Conservation (phyloP, 2,888 invertebrate species). For the Diplolepis rosae region DNA sequence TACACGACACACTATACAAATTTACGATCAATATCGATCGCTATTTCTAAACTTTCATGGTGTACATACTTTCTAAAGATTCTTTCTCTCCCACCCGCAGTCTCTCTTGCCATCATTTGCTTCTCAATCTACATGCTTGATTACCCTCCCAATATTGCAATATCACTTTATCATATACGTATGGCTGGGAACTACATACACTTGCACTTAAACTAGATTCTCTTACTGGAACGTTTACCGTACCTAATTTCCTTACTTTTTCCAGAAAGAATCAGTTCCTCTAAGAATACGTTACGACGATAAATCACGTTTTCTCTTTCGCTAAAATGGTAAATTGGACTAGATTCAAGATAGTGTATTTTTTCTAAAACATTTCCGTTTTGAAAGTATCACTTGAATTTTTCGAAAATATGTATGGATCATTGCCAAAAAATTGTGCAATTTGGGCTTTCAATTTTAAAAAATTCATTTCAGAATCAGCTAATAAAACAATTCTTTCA, state of each 20-base stretch:
- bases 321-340: too few species aligned
- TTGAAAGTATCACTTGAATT: too few species aligned
- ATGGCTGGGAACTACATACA: neutral
- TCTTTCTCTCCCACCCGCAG: constrained; percentile 7
- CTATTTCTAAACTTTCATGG: constrained; percentile 21
- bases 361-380: too few species aligned
- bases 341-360: too few species aligned
- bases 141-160: constrained; percentile 26
- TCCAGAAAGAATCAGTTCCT: neutral
- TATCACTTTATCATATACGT: constrained; percentile 1
- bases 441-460: too few species aligned
- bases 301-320: neutral
- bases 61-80: constrained; percentile 29
- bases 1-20: constrained; percentile 2
- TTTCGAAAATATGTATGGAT: too few species aligned
- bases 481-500: too few species aligned
- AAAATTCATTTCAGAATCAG: too few species aligned
- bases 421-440: too few species aligned
- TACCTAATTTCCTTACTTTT: constrained; percentile 1
- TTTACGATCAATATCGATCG: constrained; percentile 31
- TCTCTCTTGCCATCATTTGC: constrained; percentile 2
- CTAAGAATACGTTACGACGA: neutral
- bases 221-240: constrained; percentile 6
- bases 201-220: constrained; percentile 9
- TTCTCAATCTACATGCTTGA: constrained; percentile 29